Percentiles rank a stretch among this genome's conserved stretches.
Conservation (phyloP, 1,140 invertebrate genomes). For the Trachymyrmex cornetzi region DNA sequence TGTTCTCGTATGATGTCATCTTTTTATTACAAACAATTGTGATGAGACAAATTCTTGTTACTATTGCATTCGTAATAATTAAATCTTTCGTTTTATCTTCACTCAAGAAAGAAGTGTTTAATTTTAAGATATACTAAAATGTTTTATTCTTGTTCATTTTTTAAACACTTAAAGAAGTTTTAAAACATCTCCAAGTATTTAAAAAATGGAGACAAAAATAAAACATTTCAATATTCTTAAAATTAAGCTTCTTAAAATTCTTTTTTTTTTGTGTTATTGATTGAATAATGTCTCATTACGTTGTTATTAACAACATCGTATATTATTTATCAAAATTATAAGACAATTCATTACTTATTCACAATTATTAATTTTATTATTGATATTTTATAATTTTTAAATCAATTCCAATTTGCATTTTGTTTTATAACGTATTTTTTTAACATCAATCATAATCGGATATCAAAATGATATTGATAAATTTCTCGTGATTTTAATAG, state of each 20-base stretch:
- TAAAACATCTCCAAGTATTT: too few species aligned
- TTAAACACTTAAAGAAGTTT: too few species aligned
- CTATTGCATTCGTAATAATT: not conserved
- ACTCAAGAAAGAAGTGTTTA: too few species aligned
- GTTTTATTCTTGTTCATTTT: too few species aligned
- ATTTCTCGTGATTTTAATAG: not conserved
- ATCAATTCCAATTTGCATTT: not conserved
- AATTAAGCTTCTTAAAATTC: too few species aligned
- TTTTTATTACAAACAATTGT: slow-evolving; percentile 35
- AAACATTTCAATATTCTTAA: too few species aligned
- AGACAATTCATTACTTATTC: not conserved
- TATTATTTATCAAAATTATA: not conserved
- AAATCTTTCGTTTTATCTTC: not conserved
- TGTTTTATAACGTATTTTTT: not conserved
- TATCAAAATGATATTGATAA: not conserved
- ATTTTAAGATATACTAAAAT: too few species aligned
- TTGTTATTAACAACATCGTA: not conserved
- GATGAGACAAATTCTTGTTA: not conserved
- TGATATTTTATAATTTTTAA: not conserved
- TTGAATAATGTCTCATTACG: too few species aligned
- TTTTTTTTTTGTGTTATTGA: too few species aligned
- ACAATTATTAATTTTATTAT: not conserved
- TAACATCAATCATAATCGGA: not conserved
- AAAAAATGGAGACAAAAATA: too few species aligned
- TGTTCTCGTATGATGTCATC: not conserved